phyloP scores from a whole-genome alignment of 2,888 invertebrate genomes.

The Pocota personata region DNA sequence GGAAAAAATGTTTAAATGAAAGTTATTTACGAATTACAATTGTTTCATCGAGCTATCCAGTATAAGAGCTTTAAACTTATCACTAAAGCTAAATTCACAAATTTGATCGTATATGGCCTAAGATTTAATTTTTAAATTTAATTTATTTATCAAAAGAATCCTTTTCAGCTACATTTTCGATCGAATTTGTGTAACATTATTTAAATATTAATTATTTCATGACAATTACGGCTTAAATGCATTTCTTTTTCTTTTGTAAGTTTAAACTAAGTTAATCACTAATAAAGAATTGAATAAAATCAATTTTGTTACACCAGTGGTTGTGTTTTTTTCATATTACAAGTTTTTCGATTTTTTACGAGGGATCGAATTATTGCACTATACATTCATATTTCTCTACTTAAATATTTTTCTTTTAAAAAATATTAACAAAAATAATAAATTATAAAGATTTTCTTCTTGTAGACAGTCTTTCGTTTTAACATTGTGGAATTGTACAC shows the following conservation, averaged over 20 bases:
- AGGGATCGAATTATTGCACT: slow-evolving; percentile 28
- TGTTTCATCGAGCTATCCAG: too few species aligned
- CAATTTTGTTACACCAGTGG: background rate
- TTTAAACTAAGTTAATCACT: slow-evolving; percentile 6
- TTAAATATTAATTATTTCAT: background rate
- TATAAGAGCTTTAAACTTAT: background rate
- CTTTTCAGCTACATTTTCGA: background rate
- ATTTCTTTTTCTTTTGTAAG: background rate
- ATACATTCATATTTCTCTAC: slow-evolving; percentile 7
- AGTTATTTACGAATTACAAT: too few species aligned
- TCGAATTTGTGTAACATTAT: background rate
- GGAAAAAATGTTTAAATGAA: too few species aligned
- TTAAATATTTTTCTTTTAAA: slow-evolving; percentile 24
- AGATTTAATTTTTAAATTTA: background rate
- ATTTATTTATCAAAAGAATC: background rate
- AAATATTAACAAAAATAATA: slow-evolving; percentile 13
- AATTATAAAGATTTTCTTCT: slow-evolving; percentile 9
- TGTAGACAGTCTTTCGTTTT: slow-evolving; percentile 43
- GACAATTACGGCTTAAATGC: background rate
- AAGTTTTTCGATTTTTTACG: background rate
- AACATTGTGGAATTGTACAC: background rate
- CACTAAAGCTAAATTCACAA: background rate
- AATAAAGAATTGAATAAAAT: background rate
- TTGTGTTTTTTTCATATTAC: background rate
- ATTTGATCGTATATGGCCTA: background rate